Conservation (phyloP, 1,140 invertebrate species). For the Hyphantria cunea region DNA sequence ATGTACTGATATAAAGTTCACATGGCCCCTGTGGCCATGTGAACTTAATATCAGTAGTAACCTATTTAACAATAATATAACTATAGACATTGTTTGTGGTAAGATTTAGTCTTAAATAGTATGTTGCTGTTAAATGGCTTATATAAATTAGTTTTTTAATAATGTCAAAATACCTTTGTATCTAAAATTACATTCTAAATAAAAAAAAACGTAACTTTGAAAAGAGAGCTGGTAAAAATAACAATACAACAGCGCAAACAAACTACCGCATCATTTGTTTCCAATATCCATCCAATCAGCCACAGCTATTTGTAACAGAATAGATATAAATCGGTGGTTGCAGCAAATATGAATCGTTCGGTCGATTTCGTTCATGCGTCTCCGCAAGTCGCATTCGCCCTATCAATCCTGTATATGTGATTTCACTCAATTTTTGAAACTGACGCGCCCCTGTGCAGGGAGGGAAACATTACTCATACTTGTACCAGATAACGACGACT, state of each 20-base stretch:
- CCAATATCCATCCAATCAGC: slow-evolving; percentile 65
- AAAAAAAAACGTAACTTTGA: too few relatives aligned
- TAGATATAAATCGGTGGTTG: slow-evolving; percentile 73
- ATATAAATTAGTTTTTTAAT: too few relatives aligned
- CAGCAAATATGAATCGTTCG: slow-evolving; percentile 61
- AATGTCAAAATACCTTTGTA: too few relatives aligned
- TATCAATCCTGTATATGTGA: slow-evolving; percentile 77
- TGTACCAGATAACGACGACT: slow-evolving; percentile 44
- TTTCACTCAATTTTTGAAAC: slow-evolving; percentile 80
- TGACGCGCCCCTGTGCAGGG: slow-evolving; percentile 65
- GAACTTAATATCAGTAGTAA: too few relatives aligned
- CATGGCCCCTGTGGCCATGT: too few relatives aligned
- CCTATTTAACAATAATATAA: too few relatives aligned
- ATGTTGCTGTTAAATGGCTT: too few relatives aligned
- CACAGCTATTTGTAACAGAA: slow-evolving; percentile 69
- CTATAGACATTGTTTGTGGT: too few relatives aligned
- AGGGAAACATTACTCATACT: slow-evolving; percentile 64
- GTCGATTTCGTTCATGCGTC: slow-evolving; percentile 47
- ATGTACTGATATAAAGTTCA: too few relatives aligned
- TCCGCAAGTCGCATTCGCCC: slow-evolving; percentile 45
- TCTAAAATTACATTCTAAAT: too few relatives aligned
- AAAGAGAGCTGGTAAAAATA: slow-evolving; percentile 24
- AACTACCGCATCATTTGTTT: slow-evolving; percentile 66
- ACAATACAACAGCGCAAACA: slow-evolving; percentile 45
- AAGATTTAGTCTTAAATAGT: too few relatives aligned